Evolutionary conservation across 2,113 vertebrate genomes (phyloP).

Genomic region (Gambusia affinis): DNA sequence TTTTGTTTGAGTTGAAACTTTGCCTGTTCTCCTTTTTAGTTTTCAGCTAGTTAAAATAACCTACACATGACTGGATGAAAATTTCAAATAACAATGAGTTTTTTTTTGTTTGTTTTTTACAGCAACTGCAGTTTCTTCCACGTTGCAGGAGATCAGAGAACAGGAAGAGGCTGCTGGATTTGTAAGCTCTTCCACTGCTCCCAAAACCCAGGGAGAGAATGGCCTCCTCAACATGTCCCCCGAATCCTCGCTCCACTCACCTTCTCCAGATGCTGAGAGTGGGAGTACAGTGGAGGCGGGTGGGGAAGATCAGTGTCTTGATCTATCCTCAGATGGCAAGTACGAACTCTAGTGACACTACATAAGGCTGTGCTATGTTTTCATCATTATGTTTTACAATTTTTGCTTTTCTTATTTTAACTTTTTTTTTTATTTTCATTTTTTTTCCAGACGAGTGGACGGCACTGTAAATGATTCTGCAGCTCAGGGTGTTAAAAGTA

Average conservation of each 20-base stretch:
- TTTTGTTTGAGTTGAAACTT: background rate
- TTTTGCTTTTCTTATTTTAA: slow-evolving; percentile 14
- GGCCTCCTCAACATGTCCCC: slow-evolving; percentile 62
- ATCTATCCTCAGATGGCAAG: slow-evolving; percentile 81
- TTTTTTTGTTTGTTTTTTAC: slow-evolving; percentile 34
- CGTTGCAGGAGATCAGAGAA: slow-evolving; percentile 88
- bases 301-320: slow-evolving; percentile 75
- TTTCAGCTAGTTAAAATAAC: no score
- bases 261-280: slow-evolving; percentile 49
- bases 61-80: no score
- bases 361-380: slow-evolving; percentile 3
- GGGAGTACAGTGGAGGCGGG: slow-evolving; percentile 43
- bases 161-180: slow-evolving; percentile 82
- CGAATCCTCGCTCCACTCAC: slow-evolving; percentile 61
- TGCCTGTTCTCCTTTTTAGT: no score
- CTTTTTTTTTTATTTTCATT: slow-evolving; percentile 20
- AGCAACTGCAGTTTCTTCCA: slow-evolving; percentile 71
- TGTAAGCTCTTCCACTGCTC: slow-evolving; percentile 48
- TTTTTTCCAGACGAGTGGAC: slow-evolving; percentile 56
- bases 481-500: slow-evolving; percentile 19
- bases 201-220: slow-evolving; percentile 64
- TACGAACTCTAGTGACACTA: slow-evolving; percentile 68
- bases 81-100: no score
- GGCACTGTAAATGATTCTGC: slow-evolving; percentile 29
- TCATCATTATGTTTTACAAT: slow-evolving; percentile 9